Evolutionary conservation across 1,140 invertebrate species (phyloP).

Genomic region (Drosophila equinoxialis): DNA sequence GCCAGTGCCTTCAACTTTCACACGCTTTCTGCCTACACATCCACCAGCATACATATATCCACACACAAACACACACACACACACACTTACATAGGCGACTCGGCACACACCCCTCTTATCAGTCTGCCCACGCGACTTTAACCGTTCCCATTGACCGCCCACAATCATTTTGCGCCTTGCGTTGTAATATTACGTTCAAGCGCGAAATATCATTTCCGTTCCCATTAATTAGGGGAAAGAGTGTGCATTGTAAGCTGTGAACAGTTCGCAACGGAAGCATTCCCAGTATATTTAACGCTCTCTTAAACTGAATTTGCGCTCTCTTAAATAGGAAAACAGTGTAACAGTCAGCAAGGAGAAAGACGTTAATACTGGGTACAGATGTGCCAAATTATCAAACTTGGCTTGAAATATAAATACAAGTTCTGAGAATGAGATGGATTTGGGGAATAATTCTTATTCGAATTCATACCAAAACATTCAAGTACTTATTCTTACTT

Average conservation of each 20-base stretch:
- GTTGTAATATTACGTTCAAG: neutral
- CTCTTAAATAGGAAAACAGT: neutral
- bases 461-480: too few relatives aligned
- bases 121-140: neutral
- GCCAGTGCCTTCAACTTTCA: conserved; percentile 28
- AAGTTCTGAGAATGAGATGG: too few relatives aligned
- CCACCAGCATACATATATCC: neutral
- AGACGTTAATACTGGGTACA: neutral
- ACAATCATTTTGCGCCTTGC: neutral
- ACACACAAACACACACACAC: neutral
- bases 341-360: neutral
- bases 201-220: conserved; percentile 1
- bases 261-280: neutral
- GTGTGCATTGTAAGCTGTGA: neutral
- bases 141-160: conserved; percentile 6
- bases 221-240: conserved; percentile 1
- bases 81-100: neutral
- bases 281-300: conserved; percentile 1
- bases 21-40: conserved; percentile 16
- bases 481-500: too few relatives aligned
- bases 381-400: neutral
- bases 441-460: too few relatives aligned
- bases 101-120: neutral
- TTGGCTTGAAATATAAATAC: neutral
- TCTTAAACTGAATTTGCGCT: neutral